phyloP scores from a whole-genome alignment of 2,888 invertebrate genomes.

The Blastobasis adustella region DNA sequence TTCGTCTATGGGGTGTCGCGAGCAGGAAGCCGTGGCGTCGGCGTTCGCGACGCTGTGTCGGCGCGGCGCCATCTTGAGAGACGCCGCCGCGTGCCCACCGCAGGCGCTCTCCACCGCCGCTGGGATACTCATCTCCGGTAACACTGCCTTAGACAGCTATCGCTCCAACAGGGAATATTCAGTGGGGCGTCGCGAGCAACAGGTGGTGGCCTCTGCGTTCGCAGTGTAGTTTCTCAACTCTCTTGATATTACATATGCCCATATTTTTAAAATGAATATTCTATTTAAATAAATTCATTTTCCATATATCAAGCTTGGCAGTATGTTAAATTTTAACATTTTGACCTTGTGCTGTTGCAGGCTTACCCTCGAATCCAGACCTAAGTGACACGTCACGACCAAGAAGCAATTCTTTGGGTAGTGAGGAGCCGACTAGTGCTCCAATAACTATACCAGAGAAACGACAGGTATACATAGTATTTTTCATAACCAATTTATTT shows the following conservation, averaged over 20 bases:
- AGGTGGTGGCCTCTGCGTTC: too few relatives aligned
- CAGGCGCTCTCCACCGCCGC: constrained; percentile 47
- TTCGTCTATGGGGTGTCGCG: constrained; percentile 10
- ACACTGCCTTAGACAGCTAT: too few relatives aligned
- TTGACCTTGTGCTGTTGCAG: constrained; percentile 22
- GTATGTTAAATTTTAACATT: too few relatives aligned
- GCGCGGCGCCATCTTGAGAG: constrained; percentile 53
- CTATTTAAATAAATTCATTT: too few relatives aligned
- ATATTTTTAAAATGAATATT: too few relatives aligned
- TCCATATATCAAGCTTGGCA: too few relatives aligned
- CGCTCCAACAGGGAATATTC: too few relatives aligned
- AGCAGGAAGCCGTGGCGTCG: constrained; percentile 35
- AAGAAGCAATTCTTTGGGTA: constrained; percentile 60
- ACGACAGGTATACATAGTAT: constrained; percentile 44
- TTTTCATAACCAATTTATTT: background rate
- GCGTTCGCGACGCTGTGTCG: constrained; percentile 60
- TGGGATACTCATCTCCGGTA: constrained; percentile 71
- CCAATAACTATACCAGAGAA: constrained; percentile 53
- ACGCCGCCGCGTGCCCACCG: constrained; percentile 41
- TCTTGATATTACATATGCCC: too few relatives aligned
- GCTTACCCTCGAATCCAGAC: constrained; percentile 64
- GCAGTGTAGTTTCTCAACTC: too few relatives aligned
- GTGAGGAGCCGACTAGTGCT: constrained; percentile 39
- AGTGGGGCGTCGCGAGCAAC: too few relatives aligned
- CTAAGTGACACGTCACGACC: constrained; percentile 48